Conservation (phyloP, 2,113 vertebrate species). For the Bathybates hornii region DNA sequence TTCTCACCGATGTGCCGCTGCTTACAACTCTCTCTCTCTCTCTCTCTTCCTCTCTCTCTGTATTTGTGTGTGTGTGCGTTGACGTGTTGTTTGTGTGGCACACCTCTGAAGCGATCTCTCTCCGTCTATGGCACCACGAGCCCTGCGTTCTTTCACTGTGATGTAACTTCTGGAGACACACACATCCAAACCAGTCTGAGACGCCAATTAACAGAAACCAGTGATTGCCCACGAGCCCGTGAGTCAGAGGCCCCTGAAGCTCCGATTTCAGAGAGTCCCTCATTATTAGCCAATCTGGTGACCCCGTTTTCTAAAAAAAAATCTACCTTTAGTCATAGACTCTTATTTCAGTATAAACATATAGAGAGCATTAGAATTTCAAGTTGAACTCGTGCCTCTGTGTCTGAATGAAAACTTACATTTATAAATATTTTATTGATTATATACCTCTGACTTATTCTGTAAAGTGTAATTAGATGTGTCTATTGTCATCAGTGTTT, state of each 20-base stretch:
- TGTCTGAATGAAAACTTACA: neutral
- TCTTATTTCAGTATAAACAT: neutral
- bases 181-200: neutral
- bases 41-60: neutral
- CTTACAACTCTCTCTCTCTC: neutral
- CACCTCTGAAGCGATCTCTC: neutral
- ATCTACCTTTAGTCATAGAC: neutral
- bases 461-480: neutral
- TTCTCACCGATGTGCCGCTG: conserved; percentile 14
- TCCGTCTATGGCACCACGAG: neutral
- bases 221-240: neutral
- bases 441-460: neutral
- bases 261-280: neutral
- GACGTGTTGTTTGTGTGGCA: neutral
- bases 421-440: neutral
- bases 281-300: neutral
- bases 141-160: neutral
- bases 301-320: neutral
- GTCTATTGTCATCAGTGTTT: neutral
- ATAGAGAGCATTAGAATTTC: neutral
- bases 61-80: neutral
- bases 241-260: neutral
- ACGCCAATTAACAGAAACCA: neutral
- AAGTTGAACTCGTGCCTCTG: neutral
- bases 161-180: neutral